phyloP scores from a whole-genome alignment of 2,113 vertebrate species.

The Motacilla alba region DNA sequence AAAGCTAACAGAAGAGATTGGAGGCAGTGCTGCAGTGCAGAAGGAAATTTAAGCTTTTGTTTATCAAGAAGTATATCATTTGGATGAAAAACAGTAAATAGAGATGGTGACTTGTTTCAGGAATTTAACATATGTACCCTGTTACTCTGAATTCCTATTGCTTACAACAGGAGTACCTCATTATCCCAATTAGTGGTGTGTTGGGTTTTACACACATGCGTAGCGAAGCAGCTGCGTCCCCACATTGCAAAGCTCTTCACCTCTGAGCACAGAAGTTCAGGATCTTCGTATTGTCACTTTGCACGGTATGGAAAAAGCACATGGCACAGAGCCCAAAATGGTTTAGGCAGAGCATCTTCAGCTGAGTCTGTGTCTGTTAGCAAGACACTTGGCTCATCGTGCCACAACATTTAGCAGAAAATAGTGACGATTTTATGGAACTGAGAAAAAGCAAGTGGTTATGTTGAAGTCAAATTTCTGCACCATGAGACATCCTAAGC shows the following conservation, averaged over 20 bases:
- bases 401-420: background rate
- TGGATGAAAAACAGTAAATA: background rate
- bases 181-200: background rate
- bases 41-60: background rate
- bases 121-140: background rate
- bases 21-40: background rate
- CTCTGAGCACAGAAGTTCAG: background rate
- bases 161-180: background rate
- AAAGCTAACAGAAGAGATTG: background rate
- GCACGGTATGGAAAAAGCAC: background rate
- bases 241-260: background rate
- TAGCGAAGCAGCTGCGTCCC: background rate
- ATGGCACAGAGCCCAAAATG: background rate
- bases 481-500: background rate
- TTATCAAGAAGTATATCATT: background rate
- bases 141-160: background rate
- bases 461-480: background rate
- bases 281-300: accelerated
- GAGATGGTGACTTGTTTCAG: background rate
- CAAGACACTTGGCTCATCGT: background rate
- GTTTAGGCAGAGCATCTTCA: background rate
- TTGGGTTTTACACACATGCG: background rate
- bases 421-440: background rate
- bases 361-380: background rate
- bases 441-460: background rate